Evolutionary conservation across 2,888 invertebrate species (phyloP).

Genomic region (Dorcus parallelipipedus): DNA sequence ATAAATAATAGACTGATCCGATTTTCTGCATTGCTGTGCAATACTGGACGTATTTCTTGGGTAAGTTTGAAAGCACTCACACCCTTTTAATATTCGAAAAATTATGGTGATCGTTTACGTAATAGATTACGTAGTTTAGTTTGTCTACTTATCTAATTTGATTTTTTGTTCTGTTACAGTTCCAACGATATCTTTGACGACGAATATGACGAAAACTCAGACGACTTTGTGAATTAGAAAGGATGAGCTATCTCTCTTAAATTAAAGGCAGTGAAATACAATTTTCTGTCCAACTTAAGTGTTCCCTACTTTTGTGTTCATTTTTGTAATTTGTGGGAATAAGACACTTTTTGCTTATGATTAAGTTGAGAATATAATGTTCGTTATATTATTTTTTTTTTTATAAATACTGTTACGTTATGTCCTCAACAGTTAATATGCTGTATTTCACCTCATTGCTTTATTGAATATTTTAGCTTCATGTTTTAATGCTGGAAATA

Average conservation of each 20-base stretch:
- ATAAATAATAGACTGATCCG: slow-evolving; percentile 44
- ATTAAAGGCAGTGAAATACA: slow-evolving; percentile 14
- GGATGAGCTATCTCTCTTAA: slow-evolving; percentile 4
- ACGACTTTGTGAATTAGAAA: slow-evolving; percentile 12
- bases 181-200: slow-evolving; percentile 1
- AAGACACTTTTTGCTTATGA: slow-evolving; percentile 7
- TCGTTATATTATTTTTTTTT: slow-evolving; percentile 3
- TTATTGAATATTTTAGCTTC: slow-evolving; percentile 13
- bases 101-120: neutral
- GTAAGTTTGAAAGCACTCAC: neutral
- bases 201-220: slow-evolving; percentile 2
- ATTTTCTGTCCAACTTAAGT: slow-evolving; percentile 7
- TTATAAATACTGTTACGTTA: slow-evolving; percentile 1
- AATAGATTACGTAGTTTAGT: neutral
- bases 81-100: neutral
- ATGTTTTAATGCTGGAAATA: slow-evolving; percentile 27
- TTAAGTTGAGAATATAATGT: slow-evolving; percentile 5
- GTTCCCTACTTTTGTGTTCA: slow-evolving; percentile 29
- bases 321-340: slow-evolving; percentile 25
- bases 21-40: slow-evolving; percentile 39
- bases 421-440: slow-evolving; percentile 4
- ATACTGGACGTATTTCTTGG: slow-evolving; percentile 23
- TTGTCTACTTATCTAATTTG: neutral
- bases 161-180: slow-evolving; percentile 7
- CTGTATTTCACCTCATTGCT: slow-evolving; percentile 16